Evolutionary conservation across 2,888 invertebrate genomes (phyloP).

Genomic region (Artemia sinica): DNA sequence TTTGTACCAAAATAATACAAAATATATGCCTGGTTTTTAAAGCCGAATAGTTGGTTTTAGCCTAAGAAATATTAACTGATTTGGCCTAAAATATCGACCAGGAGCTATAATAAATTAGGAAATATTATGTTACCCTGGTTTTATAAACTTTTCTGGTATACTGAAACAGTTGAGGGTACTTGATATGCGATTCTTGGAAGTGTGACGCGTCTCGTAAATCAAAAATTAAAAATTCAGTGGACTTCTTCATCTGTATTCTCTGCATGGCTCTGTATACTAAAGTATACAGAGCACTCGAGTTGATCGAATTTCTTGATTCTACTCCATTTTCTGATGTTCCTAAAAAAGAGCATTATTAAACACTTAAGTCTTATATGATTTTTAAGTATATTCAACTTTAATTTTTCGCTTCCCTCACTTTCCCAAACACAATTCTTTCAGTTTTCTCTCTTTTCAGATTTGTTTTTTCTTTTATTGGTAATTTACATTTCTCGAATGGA

Average conservation of each 20-base stretch:
- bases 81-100: too few species aligned
- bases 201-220: constrained; percentile 50
- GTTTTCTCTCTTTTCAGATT: too few species aligned
- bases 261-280: too few species aligned
- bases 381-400: too few species aligned
- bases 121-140: constrained; percentile 43
- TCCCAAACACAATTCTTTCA: too few species aligned
- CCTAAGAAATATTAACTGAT: too few species aligned
- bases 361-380: background rate
- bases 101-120: too few species aligned
- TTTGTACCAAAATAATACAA: too few species aligned
- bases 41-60: background rate
- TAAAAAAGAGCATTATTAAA: background rate
- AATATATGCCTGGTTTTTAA: background rate
- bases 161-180: constrained; percentile 44
- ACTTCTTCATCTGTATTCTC: constrained; percentile 40
- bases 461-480: too few species aligned
- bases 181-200: constrained; percentile 49
- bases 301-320: constrained; percentile 36
- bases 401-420: too few species aligned
- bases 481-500: too few species aligned
- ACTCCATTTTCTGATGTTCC: background rate
- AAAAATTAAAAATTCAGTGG: constrained; percentile 46
- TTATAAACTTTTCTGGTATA: constrained; percentile 53
- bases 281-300: constrained; percentile 43